Evolutionary conservation across 2,888 invertebrate genomes (phyloP).

Genomic region (Lottia scabra): DNA sequence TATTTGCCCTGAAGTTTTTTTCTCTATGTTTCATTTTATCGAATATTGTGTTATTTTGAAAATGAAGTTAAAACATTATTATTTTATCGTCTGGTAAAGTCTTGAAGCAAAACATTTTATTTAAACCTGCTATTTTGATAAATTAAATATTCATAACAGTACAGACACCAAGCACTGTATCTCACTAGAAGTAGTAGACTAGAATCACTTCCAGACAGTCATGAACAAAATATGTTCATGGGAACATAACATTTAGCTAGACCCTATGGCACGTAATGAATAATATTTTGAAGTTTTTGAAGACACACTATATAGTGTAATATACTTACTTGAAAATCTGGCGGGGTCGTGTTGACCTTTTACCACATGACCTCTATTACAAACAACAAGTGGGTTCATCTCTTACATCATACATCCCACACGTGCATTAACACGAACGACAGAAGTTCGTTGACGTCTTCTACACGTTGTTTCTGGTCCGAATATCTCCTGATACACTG

Average conservation of each 20-base stretch:
- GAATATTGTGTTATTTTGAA: neutral
- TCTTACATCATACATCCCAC: neutral
- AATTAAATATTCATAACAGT: too few species aligned
- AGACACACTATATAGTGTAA: neutral
- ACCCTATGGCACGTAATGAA: too few species aligned
- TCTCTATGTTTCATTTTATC: neutral
- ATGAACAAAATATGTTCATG: too few species aligned
- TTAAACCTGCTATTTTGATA: too few species aligned
- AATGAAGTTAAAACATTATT: neutral
- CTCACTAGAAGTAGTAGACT: too few species aligned
- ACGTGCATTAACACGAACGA: neutral
- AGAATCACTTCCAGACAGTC: too few species aligned
- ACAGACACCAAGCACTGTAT: too few species aligned
- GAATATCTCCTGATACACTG: too few species aligned
- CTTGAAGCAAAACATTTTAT: too few species aligned
- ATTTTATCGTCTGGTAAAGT: too few species aligned
- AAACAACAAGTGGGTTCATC: constrained; percentile 4
- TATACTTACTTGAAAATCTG: neutral
- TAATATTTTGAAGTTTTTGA: too few species aligned
- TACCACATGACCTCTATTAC: neutral
- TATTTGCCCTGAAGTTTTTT: neutral
- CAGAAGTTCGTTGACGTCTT: neutral
- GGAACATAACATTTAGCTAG: too few species aligned
- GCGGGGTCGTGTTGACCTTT: neutral
- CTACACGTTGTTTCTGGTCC: neutral